A percentile compares a stretch with the other conserved stretches of the same genome.
Conservation (phyloP, 2,113 vertebrate species). For the Hypomesus transpacificus region DNA sequence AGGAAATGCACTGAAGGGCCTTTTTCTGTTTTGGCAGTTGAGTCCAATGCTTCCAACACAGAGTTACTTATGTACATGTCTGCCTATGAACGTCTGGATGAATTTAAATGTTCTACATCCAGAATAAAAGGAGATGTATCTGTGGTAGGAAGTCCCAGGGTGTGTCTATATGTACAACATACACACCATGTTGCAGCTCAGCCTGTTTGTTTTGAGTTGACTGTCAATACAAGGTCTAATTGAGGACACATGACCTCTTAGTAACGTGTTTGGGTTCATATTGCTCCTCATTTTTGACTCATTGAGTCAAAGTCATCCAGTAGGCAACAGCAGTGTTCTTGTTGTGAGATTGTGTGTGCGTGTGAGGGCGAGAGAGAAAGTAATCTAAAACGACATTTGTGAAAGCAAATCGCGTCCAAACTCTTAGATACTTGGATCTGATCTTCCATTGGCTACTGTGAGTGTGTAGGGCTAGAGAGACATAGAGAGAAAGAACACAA, state of each 20-base stretch:
- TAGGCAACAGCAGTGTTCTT: too few relatives aligned
- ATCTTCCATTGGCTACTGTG: conserved; percentile 22
- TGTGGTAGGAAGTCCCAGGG: too few relatives aligned
- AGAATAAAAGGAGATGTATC: too few relatives aligned
- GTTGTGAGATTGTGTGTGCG: conserved; percentile 19
- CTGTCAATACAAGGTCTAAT: conserved; percentile 46
- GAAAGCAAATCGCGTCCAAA: conserved; percentile 39
- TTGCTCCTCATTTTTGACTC: background rate
- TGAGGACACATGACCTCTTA: conserved; percentile 48
- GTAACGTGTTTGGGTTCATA: conserved; percentile 32
- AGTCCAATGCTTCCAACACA: background rate
- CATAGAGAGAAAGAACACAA: background rate
- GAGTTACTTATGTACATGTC: background rate
- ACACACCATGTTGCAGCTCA: background rate
- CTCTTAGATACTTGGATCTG: conserved; percentile 34
- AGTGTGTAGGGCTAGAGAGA: conserved; percentile 11
- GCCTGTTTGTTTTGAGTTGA: conserved; percentile 18
- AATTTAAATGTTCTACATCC: background rate
- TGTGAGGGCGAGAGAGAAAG: conserved; percentile 13
- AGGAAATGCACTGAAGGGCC: too few relatives aligned
- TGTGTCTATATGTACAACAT: background rate
- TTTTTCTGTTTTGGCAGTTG: background rate
- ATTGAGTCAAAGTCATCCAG: conserved; percentile 23
- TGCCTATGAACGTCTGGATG: conserved; percentile 11
- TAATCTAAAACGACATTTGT: conserved; percentile 46